Evolutionary conservation across 30 jellyfish, hydroid and myxozoan species (phyloP), one percentile per base, ranked within the genome.

Genomic region (Cassiopea andromeda): DNA sequence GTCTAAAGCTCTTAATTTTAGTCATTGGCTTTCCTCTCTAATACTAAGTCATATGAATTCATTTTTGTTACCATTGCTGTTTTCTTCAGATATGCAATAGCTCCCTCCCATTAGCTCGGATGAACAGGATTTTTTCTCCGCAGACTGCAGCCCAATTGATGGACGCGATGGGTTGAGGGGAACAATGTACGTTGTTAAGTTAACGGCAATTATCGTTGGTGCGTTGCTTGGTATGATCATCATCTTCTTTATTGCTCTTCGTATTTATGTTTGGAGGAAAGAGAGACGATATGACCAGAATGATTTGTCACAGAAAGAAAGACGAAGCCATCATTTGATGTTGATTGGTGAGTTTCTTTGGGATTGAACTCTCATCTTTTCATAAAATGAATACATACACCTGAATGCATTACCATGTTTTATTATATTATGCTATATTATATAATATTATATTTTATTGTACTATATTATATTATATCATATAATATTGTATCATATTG

Each of bases 221-320:
- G 46, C 77, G 5, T 70, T 69, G 1, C 48, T 86, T 60, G 88
- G 89, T 5, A 2, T 86, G 70, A 44, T 86, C 10, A 1, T 86
- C 8, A 12, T 86, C 47, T 27, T 54, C 27, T 86, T 75, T 64
- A 69, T 8, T 7, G 73, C 66, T 1, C 80, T 86, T 69, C 89
- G 88, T 43, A 15, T 15, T n/a, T 76, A 46, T 77, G 84, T 61
- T 9, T 59, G 88, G 83, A 46, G 19, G 72, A 44, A 58, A 84
- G 78, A 76, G 43, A 76, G 84, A 19, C 60, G 73, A 16, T 86
- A 86, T 77, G 93, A 86, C 89, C 85, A 64, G 67, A 80, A 77
- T n/a, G 93, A 86, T 76, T 45, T 86, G 73, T 77, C 75, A 47
- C 57, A 77, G 80, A 66, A 47, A 6, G 89, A 77, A n/a, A 77